These are phyloP conservation scores for Pammene fasciana DNA, from an alignment of 2,888 invertebrate species.

Conservation along the genomic window DNA sequence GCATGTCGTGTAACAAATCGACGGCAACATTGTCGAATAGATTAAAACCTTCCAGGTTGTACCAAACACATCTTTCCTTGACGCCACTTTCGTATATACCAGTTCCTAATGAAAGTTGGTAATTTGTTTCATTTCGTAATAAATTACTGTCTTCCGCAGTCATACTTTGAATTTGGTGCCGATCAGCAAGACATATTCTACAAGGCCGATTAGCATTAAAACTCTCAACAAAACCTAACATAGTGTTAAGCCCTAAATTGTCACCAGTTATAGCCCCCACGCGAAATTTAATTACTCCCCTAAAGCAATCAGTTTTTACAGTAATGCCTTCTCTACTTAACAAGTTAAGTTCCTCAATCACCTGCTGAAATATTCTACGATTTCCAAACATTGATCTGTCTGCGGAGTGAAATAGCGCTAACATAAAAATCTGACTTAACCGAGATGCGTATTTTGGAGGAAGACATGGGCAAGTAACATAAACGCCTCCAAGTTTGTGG, in stretches of 20 bases:
- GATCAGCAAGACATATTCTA: conserved; percentile 20
- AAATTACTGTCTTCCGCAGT: no score
- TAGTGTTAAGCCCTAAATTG: conserved; percentile 43
- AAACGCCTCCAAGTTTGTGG: no score
- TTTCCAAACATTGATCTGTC: no score
- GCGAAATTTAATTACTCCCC: conserved; percentile 39
- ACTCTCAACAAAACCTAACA: conserved; percentile 44
- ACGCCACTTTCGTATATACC: conserved; percentile 42
- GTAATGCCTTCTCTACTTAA: conserved; percentile 5
- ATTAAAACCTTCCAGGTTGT: conserved; percentile 44
- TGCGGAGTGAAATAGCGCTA: no score
- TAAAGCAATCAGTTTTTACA: conserved; percentile 16
- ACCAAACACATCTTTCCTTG: conserved; percentile 46
- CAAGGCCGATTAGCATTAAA: conserved; percentile 41
- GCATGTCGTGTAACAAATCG: conserved; percentile 49
- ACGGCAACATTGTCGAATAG: conserved; percentile 44
- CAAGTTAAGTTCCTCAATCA: conserved; percentile 26
- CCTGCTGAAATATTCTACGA: conserved; percentile 4
- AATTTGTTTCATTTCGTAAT: conserved; percentile 12
- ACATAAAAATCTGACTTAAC: no score
- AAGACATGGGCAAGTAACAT: no score
- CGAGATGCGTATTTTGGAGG: no score
- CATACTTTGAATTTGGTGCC: no score
- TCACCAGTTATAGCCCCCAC: conserved; percentile 43
- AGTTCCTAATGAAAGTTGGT: conserved; percentile 18